Base-by-base conservation (phyloP, 2,113 vertebrate species). In the Perca schrenkii region DNA sequence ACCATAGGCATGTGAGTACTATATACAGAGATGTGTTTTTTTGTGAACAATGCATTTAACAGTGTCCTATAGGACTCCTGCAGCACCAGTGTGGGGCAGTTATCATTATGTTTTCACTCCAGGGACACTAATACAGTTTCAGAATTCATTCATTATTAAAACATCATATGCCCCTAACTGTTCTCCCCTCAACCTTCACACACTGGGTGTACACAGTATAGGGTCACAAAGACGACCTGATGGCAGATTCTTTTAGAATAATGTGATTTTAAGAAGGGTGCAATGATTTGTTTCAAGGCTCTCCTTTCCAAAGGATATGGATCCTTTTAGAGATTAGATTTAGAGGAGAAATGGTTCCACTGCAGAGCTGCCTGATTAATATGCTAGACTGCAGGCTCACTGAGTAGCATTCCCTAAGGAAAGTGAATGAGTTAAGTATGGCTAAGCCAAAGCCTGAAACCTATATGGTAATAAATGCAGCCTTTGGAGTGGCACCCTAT, bases 311-410 rank as follows among this genome's bases (percentile, higher is more conserved):
- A 43, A 64, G 62, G 63, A 82, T 79, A 71, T 66, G 36, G n/a
- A 79, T 82, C 40, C 69, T 56, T 67, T 43, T 43, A 31, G 52
- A 77, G 83, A 80, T 77, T 77, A 49, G 63, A 80, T 86, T 80
- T 74, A 65, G 47, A 63, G 57, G 50, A 65, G 34, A 65, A 69
- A 70, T 62, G 52, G 67, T 25, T 77, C 62, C 50, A 60, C 50
- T 73, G 70, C 43, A 2, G 62, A 57, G 67, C 50, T 47, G 61
- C 60, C 79, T 76, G 66, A 82, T 88, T 73, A 73, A 71, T 73
- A 82, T 85, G 74, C 75, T 71, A 77, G 75, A 76, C 79, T 36
- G 75, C 70, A 56, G 70, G 15, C 78, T 75, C 25, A 79, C 75
- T 31, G 28, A 67, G 70, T 50, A 54, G 25, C 15, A 4, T 54